Conservation (phyloP, 2,888 invertebrate species). For the Drosophila recens region DNA sequence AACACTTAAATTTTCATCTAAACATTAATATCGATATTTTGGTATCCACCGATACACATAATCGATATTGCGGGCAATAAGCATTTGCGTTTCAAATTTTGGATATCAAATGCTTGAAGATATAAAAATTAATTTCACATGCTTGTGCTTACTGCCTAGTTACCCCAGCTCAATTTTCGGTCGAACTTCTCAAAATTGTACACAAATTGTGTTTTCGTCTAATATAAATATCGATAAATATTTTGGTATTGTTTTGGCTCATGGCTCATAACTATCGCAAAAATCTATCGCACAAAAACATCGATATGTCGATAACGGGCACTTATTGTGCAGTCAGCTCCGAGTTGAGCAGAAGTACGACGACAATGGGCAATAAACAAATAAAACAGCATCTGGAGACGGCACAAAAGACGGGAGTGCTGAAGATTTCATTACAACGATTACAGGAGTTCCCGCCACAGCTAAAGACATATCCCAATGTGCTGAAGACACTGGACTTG, state of each 20-base stretch:
- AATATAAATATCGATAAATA: not conserved
- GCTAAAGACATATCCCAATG: constrained; percentile 88
- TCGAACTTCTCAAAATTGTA: constrained; percentile 25
- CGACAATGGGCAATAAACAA: constrained; percentile 94
- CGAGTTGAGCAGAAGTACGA: constrained; percentile 24
- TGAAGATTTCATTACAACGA: constrained; percentile 93
- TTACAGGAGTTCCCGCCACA: constrained; percentile 89
- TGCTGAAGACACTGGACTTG: constrained; percentile 94
- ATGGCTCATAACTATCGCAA: not conserved
- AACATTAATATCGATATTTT: no score
- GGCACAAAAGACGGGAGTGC: constrained; percentile 97
- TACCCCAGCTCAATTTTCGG: constrained; percentile 1
- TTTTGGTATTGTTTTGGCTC: no score
- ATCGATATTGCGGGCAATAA: not conserved
- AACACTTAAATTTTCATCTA: no score
- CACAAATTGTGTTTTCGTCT: not conserved
- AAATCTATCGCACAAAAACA: not conserved
- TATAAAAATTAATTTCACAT: not conserved
- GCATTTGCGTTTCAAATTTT: not conserved
- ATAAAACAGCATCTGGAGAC: constrained; percentile 97
- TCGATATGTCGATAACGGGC: constrained; percentile 48
- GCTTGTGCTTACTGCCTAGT: not conserved
- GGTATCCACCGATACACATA: not conserved
- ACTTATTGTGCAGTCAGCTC: constrained; percentile 16
- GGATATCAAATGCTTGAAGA: not conserved